Evolutionary conservation across 1,140 invertebrate species (phyloP).

Genomic region (Drosophila nigrodunni): DNA sequence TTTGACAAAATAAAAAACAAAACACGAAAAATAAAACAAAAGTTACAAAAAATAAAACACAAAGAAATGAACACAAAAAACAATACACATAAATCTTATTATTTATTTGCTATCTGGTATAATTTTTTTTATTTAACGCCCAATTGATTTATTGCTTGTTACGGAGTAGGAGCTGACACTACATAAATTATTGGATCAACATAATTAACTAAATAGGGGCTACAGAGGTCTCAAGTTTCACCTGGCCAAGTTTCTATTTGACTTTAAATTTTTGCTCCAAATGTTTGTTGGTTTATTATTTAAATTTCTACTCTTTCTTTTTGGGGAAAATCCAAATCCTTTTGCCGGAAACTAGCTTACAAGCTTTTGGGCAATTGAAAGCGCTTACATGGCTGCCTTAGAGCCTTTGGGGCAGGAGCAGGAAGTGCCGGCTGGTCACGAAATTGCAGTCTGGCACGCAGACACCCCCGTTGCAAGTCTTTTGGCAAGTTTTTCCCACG

Average conservation of each 20-base stretch:
- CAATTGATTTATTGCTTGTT: slow-evolving; percentile 33
- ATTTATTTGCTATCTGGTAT: slow-evolving; percentile 46
- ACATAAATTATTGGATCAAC: slow-evolving; percentile 48
- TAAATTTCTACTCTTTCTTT: slow-evolving; percentile 18
- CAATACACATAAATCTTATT: slow-evolving; percentile 53
- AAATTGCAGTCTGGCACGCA: slow-evolving; percentile 78
- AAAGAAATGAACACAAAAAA: slow-evolving; percentile 53
- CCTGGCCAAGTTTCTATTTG: too few relatives aligned
- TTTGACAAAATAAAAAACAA: slow-evolving; percentile 76
- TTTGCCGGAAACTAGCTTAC: slow-evolving; percentile 78
- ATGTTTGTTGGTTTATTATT: slow-evolving; percentile 6
- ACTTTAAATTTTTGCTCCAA: too few relatives aligned
- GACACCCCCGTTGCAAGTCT: slow-evolving; percentile 41
- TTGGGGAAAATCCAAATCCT: slow-evolving; percentile 31
- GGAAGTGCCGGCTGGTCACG: slow-evolving; percentile 53
- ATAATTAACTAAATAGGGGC: slow-evolving; percentile 23
- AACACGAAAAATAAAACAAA: slow-evolving; percentile 45
- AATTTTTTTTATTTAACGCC: slow-evolving; percentile 28
- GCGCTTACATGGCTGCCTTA: slow-evolving; percentile 65
- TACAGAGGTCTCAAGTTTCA: slow-evolving; percentile 10
- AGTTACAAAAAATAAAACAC: slow-evolving; percentile 49
- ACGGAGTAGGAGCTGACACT: slow-evolving; percentile 10
- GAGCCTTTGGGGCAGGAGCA: not conserved
- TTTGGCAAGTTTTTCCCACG: slow-evolving; percentile 79
- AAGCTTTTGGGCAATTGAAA: slow-evolving; percentile 83